Percentiles rank a stretch among this genome's conserved stretches.
Evolutionary conservation across 1,140 invertebrate genomes (phyloP).

Genomic region (Pogonomyrmex californicus): DNA sequence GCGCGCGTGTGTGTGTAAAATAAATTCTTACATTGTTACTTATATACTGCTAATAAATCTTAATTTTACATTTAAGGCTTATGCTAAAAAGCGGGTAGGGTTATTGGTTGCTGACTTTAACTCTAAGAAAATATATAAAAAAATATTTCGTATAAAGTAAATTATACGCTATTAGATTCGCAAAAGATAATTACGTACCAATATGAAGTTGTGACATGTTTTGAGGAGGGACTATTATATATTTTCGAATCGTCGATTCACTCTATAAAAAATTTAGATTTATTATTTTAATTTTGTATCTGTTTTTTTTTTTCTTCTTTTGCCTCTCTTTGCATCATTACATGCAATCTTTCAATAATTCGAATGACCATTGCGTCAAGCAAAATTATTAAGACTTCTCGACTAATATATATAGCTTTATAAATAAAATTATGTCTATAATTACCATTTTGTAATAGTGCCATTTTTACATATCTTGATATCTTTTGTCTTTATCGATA

Average conservation of each 20-base stretch:
- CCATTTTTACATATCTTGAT: not conserved
- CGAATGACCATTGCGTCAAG: not conserved
- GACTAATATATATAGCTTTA: not conserved
- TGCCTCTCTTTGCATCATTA: not conserved
- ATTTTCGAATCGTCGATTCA: not conserved
- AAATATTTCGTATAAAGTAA: constrained; percentile 75
- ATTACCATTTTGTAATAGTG: constrained; percentile 24
- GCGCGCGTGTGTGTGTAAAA: constrained; percentile 57
- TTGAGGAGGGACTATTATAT: constrained; percentile 35
- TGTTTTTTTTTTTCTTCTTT: not conserved
- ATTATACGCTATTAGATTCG: constrained; percentile 64
- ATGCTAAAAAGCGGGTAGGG: constrained; percentile 77
- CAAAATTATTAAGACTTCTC: not conserved
- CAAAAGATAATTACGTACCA: constrained; percentile 5
- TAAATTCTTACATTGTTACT: constrained; percentile 72
- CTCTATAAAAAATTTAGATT: not conserved
- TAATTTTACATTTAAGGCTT: constrained; percentile 82
- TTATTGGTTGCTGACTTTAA: constrained; percentile 76
- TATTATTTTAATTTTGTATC: not conserved
- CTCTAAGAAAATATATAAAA: constrained; percentile 76
- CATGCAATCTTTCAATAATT: not conserved
- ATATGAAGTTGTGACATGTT: not conserved
- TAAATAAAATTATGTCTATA: constrained; percentile 24
- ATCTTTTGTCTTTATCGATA: not conserved
- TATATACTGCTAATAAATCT: constrained; percentile 78